These are phyloP conservation scores for Catharus fuscescens DNA, from an alignment of 2,113 vertebrate species.

Conservation along the genomic window DNA sequence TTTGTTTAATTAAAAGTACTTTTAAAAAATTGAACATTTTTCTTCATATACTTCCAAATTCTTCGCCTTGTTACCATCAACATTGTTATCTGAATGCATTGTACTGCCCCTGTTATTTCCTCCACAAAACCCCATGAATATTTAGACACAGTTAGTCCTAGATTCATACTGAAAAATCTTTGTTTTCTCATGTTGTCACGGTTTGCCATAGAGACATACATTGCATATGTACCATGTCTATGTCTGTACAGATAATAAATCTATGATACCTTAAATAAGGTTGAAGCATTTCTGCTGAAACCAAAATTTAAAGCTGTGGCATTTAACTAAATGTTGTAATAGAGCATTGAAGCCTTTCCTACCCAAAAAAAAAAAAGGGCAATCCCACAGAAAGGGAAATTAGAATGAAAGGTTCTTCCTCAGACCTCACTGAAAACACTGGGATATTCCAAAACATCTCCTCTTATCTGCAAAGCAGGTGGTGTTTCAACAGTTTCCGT, in stretches of 20 bases:
- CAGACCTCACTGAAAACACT: background rate
- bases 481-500: background rate
- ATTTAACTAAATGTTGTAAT: background rate
- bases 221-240: background rate
- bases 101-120: background rate
- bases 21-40: background rate
- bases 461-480: background rate
- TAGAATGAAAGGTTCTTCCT: background rate
- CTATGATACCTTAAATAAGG: background rate
- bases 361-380: background rate
- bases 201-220: background rate
- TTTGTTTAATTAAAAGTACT: background rate
- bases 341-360: background rate
- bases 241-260: background rate
- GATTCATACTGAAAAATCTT: background rate
- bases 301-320: background rate
- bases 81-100: background rate
- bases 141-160: background rate
- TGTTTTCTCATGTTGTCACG: background rate
- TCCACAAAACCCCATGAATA: background rate
- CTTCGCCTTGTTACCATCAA: background rate
- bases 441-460: background rate
- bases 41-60: background rate
- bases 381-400: background rate
- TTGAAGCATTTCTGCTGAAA: background rate